Evolutionary conservation across 2,797 vertebrate genomes (phyloP).

Genomic region (Manis pentadactyla): DNA sequence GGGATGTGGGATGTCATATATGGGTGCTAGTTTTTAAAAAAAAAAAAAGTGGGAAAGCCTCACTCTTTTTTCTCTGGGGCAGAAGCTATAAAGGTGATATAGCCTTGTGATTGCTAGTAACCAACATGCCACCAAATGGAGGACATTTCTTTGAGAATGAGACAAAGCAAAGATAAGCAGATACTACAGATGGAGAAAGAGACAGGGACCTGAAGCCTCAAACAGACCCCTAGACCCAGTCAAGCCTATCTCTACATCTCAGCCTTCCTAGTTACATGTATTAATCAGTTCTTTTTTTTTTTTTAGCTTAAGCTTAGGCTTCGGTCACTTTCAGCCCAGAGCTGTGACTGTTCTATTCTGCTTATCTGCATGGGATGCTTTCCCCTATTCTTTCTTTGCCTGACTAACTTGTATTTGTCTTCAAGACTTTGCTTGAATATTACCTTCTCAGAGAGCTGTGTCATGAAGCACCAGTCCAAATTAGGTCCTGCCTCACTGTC

Average conservation of each 20-base stretch:
- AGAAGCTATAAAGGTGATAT: not conserved
- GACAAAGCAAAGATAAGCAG: not conserved
- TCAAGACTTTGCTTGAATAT: not conserved
- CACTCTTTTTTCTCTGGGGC: not conserved
- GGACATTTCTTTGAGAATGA: not conserved
- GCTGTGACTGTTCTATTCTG: not conserved
- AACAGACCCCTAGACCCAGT: not conserved
- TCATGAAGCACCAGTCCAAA: not conserved
- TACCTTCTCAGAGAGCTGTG: not conserved
- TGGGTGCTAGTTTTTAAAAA: not conserved
- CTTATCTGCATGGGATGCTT: not conserved
- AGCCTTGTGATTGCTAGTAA: not conserved
- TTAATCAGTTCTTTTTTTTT: not conserved
- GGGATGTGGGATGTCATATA: not conserved
- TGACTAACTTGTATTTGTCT: not conserved
- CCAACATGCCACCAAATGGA: not conserved
- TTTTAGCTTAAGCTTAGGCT: not conserved
- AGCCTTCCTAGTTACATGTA: not conserved
- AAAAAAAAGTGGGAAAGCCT: not conserved
- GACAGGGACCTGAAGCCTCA: not conserved
- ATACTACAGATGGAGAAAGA: not conserved
- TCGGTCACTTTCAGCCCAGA: not conserved
- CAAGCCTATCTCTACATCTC: not conserved
- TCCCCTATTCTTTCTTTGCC: not conserved
- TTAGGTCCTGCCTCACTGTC: not conserved